Evolutionary conservation across 2,888 invertebrate genomes (phyloP), one percentile per base, ranked within the genome.

Genomic region (Drosophila helvetica): DNA sequence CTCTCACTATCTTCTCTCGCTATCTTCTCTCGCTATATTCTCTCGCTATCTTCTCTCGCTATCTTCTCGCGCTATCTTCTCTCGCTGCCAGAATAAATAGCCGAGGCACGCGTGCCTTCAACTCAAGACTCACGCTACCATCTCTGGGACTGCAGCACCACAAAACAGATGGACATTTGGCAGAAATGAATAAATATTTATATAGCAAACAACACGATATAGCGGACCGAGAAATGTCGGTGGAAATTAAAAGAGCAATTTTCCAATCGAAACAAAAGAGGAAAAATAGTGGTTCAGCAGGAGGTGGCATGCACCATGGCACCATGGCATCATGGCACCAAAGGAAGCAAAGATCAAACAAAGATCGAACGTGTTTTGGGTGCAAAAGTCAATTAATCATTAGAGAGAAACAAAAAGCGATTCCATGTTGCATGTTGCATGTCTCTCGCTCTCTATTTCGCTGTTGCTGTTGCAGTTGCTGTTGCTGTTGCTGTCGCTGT

Each of bases 351-450:
- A 70, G 75, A 75, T 80, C 77, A 79, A 77, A 78, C 71, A 74
- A 67, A 79, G 78, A 83, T 83, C 83, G 80, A 83, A 83, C 83
- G 79, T 83, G 82, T 83, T 83, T 84, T 54, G 74, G 64, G 85
- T 78, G 83, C 86, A 86, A 83, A 83, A 84, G 83, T 84, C 83
- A 84, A 84, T 84, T 84, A 84, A 84, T 84, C 86, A 84, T 84
- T 86, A 84, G 79, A 80, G 86, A 74, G 75, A 86, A 86, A 80
- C 79, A 84, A 84, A 84, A 79, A 74, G 80, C 79, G 69, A 84
- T 79, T 80, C 65, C 85, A 83, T 83, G 86, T 80, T 67, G 53
- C 25, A 25, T 59, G 60, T 47, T 61, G 73, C 59, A 46, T 67
- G 65, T 62, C 61, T 62, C 51, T 56, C 45, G 52, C 50, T 65